These are phyloP conservation scores for Ictalurus furcatus DNA, from an alignment of 2,113 vertebrate species.

Conservation along the genomic window DNA sequence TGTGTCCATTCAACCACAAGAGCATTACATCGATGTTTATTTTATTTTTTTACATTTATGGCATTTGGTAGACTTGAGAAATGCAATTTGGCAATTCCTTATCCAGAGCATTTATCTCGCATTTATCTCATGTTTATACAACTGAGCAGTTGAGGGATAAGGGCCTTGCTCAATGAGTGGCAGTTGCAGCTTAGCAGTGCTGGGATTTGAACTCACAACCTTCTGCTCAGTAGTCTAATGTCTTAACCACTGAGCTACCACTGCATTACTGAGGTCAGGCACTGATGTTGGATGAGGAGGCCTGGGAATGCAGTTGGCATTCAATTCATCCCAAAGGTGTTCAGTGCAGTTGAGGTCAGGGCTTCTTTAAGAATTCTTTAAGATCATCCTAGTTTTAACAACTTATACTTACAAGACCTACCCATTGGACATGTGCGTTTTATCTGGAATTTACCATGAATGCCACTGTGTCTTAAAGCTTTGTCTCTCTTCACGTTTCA, in stretches of 20 bases:
- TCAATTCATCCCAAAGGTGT: background rate
- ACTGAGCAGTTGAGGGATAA: too few relatives aligned
- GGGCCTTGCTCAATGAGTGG: too few relatives aligned
- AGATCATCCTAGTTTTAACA: background rate
- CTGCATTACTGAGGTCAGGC: background rate
- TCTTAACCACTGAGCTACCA: too few relatives aligned
- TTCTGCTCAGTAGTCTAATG: too few relatives aligned
- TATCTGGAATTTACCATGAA: background rate
- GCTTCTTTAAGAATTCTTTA: too few relatives aligned
- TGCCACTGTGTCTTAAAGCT: background rate
- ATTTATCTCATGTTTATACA: too few relatives aligned
- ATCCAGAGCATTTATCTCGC: too few relatives aligned
- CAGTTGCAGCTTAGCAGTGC: too few relatives aligned
- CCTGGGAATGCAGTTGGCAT: background rate
- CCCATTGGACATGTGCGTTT: background rate
- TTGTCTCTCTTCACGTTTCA: background rate
- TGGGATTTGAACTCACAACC: too few relatives aligned
- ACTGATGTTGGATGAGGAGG: background rate
- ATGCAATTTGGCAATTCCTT: too few relatives aligned
- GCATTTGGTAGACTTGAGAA: too few relatives aligned
- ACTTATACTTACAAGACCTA: background rate
- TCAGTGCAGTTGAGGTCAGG: background rate
- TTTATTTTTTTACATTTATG: too few relatives aligned
- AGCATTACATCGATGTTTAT: background rate
- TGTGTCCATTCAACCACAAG: background rate